These are phyloP conservation scores for Philhelius pedissequus DNA, from an alignment of 2,888 invertebrate species.

Conservation along the genomic window DNA sequence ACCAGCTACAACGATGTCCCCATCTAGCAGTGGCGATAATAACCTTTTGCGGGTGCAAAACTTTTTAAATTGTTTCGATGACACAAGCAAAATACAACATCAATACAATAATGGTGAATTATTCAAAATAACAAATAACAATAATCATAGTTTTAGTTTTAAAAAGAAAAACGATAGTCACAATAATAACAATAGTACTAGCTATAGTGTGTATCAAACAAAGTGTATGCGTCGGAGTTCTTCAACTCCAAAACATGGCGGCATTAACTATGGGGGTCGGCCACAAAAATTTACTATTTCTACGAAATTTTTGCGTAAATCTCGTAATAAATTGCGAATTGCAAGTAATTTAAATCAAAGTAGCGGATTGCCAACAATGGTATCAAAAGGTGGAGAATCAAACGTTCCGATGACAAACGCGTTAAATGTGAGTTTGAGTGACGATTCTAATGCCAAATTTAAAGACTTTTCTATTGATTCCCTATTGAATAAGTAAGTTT, in stretches of 20 bases:
- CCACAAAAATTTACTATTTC: constrained; percentile 76
- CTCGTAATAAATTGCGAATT: constrained; percentile 73
- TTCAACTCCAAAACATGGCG: constrained; percentile 2
- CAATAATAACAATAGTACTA: constrained; percentile 46
- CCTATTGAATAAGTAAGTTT: constrained; percentile 74
- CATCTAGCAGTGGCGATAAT: constrained; percentile 70
- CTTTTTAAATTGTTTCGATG: constrained; percentile 75
- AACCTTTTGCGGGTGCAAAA: constrained; percentile 74
- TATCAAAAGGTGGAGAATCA: constrained; percentile 27
- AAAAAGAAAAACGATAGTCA: constrained; percentile 59
- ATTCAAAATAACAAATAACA: constrained; percentile 25
- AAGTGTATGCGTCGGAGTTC: neutral
- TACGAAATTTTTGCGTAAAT: constrained; percentile 76
- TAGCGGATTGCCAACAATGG: constrained; percentile 7
- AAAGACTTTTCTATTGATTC: constrained; percentile 79
- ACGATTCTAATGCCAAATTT: constrained; percentile 78
- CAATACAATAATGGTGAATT: constrained; percentile 11
- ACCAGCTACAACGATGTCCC: constrained; percentile 69
- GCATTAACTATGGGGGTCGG: constrained; percentile 54
- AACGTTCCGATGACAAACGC: neutral
- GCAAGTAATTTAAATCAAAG: constrained; percentile 26
- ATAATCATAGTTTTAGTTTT: constrained; percentile 21
- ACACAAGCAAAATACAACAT: constrained; percentile 68
- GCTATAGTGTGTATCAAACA: constrained; percentile 16
- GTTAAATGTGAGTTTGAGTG: constrained; percentile 57